These are phyloP conservation scores for Phaethornis superciliosus DNA, from an alignment of 2,113 vertebrate genomes.

Conservation along the genomic window DNA sequence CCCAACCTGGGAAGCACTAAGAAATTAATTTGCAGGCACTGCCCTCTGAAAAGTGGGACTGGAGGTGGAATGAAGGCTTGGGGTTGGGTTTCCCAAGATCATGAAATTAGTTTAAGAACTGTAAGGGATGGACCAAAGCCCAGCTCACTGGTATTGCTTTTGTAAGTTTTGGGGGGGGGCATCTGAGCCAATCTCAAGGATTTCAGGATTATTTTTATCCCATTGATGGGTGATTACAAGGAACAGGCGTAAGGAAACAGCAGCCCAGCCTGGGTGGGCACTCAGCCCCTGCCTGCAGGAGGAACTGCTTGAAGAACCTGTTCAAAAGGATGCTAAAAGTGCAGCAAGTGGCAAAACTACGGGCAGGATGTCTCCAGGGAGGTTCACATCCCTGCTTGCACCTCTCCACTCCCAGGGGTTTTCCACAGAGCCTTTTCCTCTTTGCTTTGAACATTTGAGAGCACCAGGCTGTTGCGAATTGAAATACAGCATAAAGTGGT, in stretches of 20 bases:
- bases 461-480: background rate
- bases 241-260: background rate
- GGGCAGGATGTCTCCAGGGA: fast-evolving
- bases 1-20: background rate
- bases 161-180: background rate
- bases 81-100: background rate
- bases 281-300: background rate
- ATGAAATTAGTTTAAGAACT: background rate
- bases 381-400: no score
- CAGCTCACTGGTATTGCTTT: fast-evolving
- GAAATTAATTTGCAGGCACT: background rate
- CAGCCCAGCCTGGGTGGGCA: fast-evolving
- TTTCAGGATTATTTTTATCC: background rate
- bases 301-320: background rate
- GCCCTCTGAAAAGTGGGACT: background rate
- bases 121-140: background rate
- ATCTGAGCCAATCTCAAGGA: background rate
- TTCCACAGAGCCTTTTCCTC: fast-evolving
- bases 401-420: background rate
- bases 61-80: background rate
- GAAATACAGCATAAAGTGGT: background rate
- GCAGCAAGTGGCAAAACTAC: background rate
- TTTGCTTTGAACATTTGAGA: background rate
- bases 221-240: fast-evolving
- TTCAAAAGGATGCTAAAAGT: background rate